Base-by-base conservation (phyloP, 2,888 invertebrate species). In the Agrilus mali region DNA sequence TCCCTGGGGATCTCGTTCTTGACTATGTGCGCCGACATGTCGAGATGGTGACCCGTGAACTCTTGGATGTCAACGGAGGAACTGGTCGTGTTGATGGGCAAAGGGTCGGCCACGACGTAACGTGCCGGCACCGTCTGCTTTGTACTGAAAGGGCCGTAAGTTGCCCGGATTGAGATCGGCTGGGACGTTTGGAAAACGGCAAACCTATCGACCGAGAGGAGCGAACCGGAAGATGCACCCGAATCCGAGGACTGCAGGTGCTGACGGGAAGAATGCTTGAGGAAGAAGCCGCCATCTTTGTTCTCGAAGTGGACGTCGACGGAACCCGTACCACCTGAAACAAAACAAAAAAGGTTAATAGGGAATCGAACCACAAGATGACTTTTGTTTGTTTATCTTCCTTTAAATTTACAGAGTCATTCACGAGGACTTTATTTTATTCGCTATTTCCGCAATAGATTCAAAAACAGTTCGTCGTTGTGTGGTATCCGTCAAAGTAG, bases 1-100 rank as follows among this genome's bases (percentile, higher is more conserved):
- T 94, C 93, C 39, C 89, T 78, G 1, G 90, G 84, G 42, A 95
- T 77, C 57, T 85, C 85, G 43, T 76, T 73, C 42, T 87, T 83
- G n/a, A 95, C 94, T 45, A 94, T 73, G 65, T 95, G 94, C 6
- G 93, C 94, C 34, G 90, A 92, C 69, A 95, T 86, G 65, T 94
- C 94, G 55, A 93, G 69, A 56, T 83, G 78, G 53, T 86, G 83
- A 38, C 81, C 75, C 38, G 80, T 79, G 46, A 85, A 65, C 50
- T 74, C 73, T 56, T 73, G 71, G 20, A 73, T 62, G 53, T 80
- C 79, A 49, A 78, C 60, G 5, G 60, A 60, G 22, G 65, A 64
- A 56, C 65, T 65, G 43, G 64, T 58, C 10, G 63, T 59, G 49
- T 67, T 67, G 37, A 66, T 47, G 4, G 65, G 65, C 44, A 86